Evolutionary conservation across 2,113 vertebrate genomes (phyloP).

Genomic region (Arenaria interpres): DNA sequence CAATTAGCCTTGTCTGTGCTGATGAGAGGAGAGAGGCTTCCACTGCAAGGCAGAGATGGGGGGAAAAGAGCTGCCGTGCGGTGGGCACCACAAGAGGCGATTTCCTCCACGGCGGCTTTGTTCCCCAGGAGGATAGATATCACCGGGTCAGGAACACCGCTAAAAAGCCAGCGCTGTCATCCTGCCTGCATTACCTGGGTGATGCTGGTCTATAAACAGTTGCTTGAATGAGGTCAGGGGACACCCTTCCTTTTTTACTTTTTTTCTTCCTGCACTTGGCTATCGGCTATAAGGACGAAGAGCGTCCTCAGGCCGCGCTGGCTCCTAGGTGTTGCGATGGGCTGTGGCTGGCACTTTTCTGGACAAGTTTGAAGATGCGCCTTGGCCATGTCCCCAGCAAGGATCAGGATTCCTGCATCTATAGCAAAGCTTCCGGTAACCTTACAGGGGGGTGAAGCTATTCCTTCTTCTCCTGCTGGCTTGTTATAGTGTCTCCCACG

Average conservation of each 20-base stretch:
- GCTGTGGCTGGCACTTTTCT: rapidly evolving
- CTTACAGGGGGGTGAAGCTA: neutral
- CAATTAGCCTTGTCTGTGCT: slow-evolving; percentile 63
- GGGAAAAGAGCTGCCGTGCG: neutral
- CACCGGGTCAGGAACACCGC: neutral
- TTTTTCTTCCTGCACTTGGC: neutral
- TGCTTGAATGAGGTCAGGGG: neutral
- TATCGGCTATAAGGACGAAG: neutral
- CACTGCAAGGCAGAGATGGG: neutral
- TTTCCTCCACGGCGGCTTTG: neutral
- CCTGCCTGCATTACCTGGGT: neutral
- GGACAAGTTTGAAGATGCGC: neutral
- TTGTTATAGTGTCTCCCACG: rapidly evolving
- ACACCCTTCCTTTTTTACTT: neutral
- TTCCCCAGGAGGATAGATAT: neutral
- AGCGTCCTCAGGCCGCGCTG: neutral
- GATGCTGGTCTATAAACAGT: neutral
- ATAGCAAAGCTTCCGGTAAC: neutral
- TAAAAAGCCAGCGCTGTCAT: neutral
- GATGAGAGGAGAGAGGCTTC: slow-evolving; percentile 61
- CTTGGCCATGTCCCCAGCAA: rapidly evolving
- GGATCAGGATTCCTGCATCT: neutral
- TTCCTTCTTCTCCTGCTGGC: neutral
- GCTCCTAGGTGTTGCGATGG: neutral
- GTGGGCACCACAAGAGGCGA: neutral